These are phyloP conservation scores for Chaetophractus vellerosus DNA, from an alignment of 2,797 vertebrate species.

Conservation along the genomic window DNA sequence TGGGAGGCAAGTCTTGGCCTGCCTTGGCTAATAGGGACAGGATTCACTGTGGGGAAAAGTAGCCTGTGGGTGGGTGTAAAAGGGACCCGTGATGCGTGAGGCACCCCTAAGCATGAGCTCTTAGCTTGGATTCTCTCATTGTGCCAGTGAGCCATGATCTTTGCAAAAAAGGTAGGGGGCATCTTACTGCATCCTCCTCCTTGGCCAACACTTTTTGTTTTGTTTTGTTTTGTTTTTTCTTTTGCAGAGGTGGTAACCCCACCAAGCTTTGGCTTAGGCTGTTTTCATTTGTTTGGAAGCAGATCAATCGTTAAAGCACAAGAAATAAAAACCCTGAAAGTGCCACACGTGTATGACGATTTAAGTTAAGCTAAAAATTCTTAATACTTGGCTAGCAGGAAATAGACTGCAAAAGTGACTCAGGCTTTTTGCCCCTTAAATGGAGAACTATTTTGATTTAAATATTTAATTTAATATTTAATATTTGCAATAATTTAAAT, in stretches of 20 bases:
- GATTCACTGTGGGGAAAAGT: no score
- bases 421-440: not conserved
- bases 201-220: not conserved
- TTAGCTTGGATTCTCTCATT: no score
- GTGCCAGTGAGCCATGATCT: no score
- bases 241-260: not conserved
- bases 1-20: no score
- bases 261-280: not conserved
- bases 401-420: not conserved
- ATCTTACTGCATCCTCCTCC: not conserved
- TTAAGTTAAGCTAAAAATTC: not conserved
- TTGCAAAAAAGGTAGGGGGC: not conserved
- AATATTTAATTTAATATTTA: no score
- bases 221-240: not conserved
- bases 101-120: no score
- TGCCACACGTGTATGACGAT: not conserved
- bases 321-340: not conserved
- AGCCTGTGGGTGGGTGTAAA: no score
- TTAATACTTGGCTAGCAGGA: not conserved
- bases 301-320: not conserved
- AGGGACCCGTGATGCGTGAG: no score
- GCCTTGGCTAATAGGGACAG: no score
- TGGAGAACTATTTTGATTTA: not conserved
- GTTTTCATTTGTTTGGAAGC: not conserved
- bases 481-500: not conserved